A percentile compares a stretch with the other conserved stretches of the same genome.
Evolutionary conservation across 2,113 vertebrate genomes (phyloP).

Genomic region (Zosterops japonicus): DNA sequence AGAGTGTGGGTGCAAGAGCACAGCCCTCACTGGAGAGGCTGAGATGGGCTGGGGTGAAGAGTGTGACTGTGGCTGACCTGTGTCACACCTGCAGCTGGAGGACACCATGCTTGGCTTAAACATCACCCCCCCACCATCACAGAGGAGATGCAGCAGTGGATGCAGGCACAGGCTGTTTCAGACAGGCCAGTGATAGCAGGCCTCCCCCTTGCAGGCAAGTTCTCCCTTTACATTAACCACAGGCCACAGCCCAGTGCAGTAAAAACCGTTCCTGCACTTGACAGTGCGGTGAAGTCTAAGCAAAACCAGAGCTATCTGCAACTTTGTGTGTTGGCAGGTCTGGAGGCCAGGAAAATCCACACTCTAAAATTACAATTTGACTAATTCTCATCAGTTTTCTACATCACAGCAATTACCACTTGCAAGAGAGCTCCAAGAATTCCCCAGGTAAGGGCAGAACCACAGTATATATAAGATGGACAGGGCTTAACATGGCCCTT

Average conservation of each 20-base stretch:
- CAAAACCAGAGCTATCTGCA: neutral
- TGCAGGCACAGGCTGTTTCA: neutral
- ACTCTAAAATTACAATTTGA: neutral
- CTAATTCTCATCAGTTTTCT: neutral
- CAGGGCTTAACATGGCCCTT: neutral
- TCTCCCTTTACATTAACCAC: neutral
- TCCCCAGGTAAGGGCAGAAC: neutral
- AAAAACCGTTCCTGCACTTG: neutral
- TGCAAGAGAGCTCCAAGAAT: neutral
- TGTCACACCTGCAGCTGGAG: neutral
- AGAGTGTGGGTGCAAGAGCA: neutral
- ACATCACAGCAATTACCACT: neutral
- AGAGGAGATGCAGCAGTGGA: neutral
- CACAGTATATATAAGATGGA: neutral
- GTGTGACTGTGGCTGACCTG: fast-evolving
- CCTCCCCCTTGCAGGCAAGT: fast-evolving
- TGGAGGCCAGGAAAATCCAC: neutral
- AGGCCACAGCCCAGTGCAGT: neutral
- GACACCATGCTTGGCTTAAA: neutral
- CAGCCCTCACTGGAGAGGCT: neutral
- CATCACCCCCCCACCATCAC: fast-evolving
- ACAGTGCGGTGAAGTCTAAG: neutral
- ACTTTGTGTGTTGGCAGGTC: neutral
- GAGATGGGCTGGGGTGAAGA: neutral
- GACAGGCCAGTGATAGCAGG: neutral